phyloP scores from a whole-genome alignment of 2,797 vertebrate genomes.

The Clarias platycephalus region DNA sequence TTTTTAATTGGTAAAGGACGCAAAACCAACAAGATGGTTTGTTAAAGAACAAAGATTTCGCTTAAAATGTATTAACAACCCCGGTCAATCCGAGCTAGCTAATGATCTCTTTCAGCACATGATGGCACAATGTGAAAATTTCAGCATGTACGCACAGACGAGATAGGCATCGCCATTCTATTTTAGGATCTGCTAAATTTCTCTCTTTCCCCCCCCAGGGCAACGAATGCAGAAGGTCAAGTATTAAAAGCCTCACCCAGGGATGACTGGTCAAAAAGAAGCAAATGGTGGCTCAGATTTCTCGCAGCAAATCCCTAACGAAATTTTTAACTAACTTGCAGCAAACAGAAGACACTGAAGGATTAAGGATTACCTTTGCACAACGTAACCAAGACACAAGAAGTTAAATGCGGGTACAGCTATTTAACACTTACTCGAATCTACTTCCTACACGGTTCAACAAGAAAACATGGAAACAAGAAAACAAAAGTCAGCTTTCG shows the following conservation, averaged over 20 bases:
- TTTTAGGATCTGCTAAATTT: not conserved
- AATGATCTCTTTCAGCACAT: not conserved
- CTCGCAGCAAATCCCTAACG: not conserved
- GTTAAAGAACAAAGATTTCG: too few species aligned
- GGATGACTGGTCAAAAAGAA: not conserved
- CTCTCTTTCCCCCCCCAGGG: too few species aligned
- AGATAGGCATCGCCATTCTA: not conserved
- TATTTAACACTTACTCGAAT: not conserved
- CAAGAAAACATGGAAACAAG: not conserved
- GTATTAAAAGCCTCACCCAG: not conserved
- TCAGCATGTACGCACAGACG: not conserved
- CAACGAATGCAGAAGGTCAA: not conserved
- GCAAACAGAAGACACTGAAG: not conserved
- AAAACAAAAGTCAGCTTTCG: not conserved
- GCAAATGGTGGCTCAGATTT: conserved; percentile 24
- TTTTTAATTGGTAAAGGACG: too few species aligned
- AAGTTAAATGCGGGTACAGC: not conserved
- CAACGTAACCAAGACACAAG: not conserved
- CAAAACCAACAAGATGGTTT: too few species aligned
- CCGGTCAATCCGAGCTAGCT: not conserved
- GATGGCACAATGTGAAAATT: not conserved
- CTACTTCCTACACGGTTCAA: not conserved
- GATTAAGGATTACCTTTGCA: not conserved
- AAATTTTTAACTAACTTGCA: not conserved
- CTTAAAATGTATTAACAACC: not conserved